phyloP scores from a whole-genome alignment of 2,797 vertebrate genomes.

The Pangasius mekongensis region DNA sequence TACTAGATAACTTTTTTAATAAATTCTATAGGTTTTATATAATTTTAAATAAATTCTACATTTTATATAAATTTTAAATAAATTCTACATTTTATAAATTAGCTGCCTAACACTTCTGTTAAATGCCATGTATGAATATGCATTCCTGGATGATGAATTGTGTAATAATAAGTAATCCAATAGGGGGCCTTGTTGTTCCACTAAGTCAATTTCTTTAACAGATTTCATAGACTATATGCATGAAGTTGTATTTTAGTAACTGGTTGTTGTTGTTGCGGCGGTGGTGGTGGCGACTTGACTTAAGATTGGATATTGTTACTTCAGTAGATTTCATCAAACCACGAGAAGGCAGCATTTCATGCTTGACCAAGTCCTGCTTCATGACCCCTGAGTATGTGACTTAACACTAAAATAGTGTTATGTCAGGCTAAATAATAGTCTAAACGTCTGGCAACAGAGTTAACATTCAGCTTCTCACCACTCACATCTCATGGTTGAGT shows the following conservation, averaged over 20 bases:
- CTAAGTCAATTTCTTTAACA: not conserved
- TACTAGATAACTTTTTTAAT: not conserved
- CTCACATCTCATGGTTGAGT: not conserved
- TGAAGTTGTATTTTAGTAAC: not conserved
- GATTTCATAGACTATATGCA: not conserved
- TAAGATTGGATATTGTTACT: not conserved
- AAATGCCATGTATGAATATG: not conserved
- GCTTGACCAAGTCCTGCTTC: conserved; percentile 1
- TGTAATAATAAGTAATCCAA: not conserved
- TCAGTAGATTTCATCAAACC: not conserved
- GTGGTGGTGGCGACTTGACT: too few relatives aligned
- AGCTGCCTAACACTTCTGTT: not conserved
- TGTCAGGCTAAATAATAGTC: not conserved
- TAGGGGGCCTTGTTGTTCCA: not conserved
- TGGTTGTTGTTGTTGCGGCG: not conserved
- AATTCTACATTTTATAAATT: not conserved
- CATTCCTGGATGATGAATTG: not conserved
- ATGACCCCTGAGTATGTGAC: not conserved
- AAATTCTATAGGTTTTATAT: not conserved
- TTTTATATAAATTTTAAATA: not conserved
- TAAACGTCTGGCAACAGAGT: not conserved
- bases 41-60: not conserved
- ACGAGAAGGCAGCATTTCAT: not conserved
- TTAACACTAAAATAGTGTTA: not conserved
- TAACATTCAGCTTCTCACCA: not conserved